Evolutionary conservation across 2,888 invertebrate species (phyloP), one percentile per base, ranked within the genome.

Genomic region (Coelopa pilipes): DNA sequence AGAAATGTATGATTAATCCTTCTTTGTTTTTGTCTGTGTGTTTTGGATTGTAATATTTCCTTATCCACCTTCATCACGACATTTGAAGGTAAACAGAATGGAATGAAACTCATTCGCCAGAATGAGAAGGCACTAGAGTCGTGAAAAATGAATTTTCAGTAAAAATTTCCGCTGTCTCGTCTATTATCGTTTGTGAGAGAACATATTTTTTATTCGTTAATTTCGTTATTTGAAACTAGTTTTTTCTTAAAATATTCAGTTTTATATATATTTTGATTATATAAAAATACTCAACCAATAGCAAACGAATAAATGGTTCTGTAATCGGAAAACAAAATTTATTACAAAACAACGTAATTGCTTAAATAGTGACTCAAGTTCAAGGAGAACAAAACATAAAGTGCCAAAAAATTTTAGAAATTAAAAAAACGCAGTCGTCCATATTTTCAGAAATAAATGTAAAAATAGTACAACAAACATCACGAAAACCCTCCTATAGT

Each of bases 371-470:
- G 49, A 65, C 45, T 17, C 45, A n/a, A 47, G 17, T 49, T 50
- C 69, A 73, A 74, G 47, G 73, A 59, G 49, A 53, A 72, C 69
- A 75, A 55, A 70, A 73, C 45, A 72, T 73, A 69, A 62, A 62
- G 59, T 72, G 71, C 74, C 70, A 70, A 62, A 70, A 62, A 72
- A 67, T 74, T 76, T 70, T 24, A 34, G 1, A 57, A 63, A 21
- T 17, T 5, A 4, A 19, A 21, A 24, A 21, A 59, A 46, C 46
- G 24, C n/a, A 59, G 12, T n/a, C 57, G 49, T 49, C 66, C 34
- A 50, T 53, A 15, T 24, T 46, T 55, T 74, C 62, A 74, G 70
- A 72, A 75, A 71, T 68, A 74, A 73, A 75, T 74, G 19, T 59
- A 66, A 49, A 66, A 72, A 70, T 50, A 53, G 59, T 62, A 46